A percentile compares a stretch with the other conserved stretches of the same genome.
Conservation (phyloP, 2,113 vertebrate genomes). For the Corynorhinus townsendii region DNA sequence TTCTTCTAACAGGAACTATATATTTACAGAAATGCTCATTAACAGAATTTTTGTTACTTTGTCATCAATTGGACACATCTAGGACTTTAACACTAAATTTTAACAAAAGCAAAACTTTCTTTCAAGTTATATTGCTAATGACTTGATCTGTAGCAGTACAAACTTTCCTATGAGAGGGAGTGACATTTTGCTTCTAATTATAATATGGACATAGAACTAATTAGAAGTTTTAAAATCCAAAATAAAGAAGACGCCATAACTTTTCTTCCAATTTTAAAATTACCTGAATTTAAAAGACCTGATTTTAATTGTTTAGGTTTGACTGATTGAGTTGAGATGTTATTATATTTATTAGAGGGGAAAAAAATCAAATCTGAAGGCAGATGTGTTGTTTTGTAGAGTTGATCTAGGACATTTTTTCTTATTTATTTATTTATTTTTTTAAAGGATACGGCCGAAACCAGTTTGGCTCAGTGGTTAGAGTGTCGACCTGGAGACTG, state of each 20-base stretch:
- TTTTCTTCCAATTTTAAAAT: conserved; percentile 49
- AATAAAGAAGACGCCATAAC: neutral
- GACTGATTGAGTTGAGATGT: neutral
- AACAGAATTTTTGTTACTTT: neutral
- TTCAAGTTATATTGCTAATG: neutral
- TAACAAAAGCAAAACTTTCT: neutral
- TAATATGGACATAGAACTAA: conserved; percentile 33
- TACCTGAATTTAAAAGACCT: neutral
- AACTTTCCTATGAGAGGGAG: neutral
- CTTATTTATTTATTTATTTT: neutral
- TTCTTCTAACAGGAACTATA: neutral
- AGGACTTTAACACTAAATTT: neutral
- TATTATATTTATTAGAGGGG: neutral
- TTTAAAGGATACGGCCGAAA: no score
- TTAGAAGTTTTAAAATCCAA: conserved; percentile 25
- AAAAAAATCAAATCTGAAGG: neutral
- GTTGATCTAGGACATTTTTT: neutral
- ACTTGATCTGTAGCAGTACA: neutral
- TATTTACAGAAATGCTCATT: neutral
- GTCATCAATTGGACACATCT: neutral
- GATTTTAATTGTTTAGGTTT: neutral
- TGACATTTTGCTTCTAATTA: conserved; percentile 36
- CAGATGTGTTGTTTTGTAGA: neutral
- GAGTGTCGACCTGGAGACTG: no score
- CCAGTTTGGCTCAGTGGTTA: no score